A percentile compares a stretch with the other conserved stretches of the same genome.
phyloP scores from a whole-genome alignment of 2,888 invertebrate genomes.

The Drosophila maculinotata region DNA sequence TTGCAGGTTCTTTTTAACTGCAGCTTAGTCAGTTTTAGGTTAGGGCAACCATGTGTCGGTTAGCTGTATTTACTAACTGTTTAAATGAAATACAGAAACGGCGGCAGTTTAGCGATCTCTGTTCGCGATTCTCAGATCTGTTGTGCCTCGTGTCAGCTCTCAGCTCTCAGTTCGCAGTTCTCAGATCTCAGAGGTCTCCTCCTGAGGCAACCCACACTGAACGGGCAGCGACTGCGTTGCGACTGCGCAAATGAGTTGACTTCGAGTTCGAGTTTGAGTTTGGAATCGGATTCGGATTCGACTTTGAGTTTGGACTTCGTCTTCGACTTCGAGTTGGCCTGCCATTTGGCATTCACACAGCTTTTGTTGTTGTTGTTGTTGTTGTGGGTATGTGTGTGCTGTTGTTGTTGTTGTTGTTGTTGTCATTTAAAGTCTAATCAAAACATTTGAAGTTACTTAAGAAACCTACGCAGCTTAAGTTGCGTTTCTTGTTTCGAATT shows the following conservation, averaged over 20 bases:
- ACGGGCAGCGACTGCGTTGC: conserved; percentile 43
- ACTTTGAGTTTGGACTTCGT: conserved; percentile 39
- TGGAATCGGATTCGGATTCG: conserved; percentile 15
- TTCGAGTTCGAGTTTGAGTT: conserved; percentile 32
- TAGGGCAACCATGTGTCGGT: conserved; percentile 10
- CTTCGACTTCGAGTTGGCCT: conserved; percentile 39
- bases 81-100: conserved; percentile 16
- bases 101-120: no score
- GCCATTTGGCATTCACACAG: conserved; percentile 67
- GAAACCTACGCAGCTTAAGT: conserved; percentile 81
- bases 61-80: not conserved
- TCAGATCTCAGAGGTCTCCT: conserved; percentile 3
- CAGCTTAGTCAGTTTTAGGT: not conserved
- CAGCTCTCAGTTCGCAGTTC: conserved; percentile 8
- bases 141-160: conserved; percentile 13
- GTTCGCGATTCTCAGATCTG: conserved; percentile 23
- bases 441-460: conserved; percentile 81
- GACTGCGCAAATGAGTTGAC: conserved; percentile 27
- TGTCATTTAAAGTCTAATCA: conserved; percentile 79
- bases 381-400: conserved; percentile 23
- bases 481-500: conserved; percentile 80
- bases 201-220: conserved; percentile 54
- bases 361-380: conserved; percentile 34
- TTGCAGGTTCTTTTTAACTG: no score
- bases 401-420: conserved; percentile 49